Evolutionary conservation across 2,797 vertebrate species (phyloP).

Genomic region (Cetoscarus ocellatus): DNA sequence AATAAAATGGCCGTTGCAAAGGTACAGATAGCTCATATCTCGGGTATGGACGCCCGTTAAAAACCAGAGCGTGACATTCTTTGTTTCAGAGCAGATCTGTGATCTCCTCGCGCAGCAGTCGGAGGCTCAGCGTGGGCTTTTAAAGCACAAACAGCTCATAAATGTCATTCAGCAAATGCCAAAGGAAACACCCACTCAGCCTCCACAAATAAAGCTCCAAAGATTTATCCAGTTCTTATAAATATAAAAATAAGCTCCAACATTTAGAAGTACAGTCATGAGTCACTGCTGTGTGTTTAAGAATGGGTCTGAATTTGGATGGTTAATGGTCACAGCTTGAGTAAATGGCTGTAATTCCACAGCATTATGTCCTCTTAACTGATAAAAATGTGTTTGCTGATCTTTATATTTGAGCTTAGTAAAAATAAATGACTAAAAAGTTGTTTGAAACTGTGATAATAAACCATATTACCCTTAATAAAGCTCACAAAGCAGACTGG

Average conservation of each 20-base stretch:
- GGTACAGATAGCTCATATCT: neutral
- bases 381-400: too few species aligned
- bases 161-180: neutral
- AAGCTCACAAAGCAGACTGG: too few species aligned
- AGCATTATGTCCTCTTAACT: neutral
- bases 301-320: neutral
- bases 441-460: too few species aligned
- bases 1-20: neutral
- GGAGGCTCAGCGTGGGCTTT: too few species aligned
- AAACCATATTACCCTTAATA: too few species aligned
- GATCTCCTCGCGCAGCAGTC: neutral
- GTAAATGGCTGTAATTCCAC: constrained; percentile 8
- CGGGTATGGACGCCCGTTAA: neutral
- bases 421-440: too few species aligned
- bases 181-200: neutral
- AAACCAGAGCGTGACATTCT: too few species aligned
- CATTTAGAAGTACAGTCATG: neutral
- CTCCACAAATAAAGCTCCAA: neutral
- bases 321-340: neutral
- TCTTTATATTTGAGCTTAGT: too few species aligned
- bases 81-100: neutral
- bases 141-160: neutral
- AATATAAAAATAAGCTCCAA: too few species aligned
- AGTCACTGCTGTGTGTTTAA: neutral
- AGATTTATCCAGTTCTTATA: neutral